These are phyloP conservation scores for Drosophila histrio DNA, from an alignment of 2,888 invertebrate species.

Conservation along the genomic window DNA sequence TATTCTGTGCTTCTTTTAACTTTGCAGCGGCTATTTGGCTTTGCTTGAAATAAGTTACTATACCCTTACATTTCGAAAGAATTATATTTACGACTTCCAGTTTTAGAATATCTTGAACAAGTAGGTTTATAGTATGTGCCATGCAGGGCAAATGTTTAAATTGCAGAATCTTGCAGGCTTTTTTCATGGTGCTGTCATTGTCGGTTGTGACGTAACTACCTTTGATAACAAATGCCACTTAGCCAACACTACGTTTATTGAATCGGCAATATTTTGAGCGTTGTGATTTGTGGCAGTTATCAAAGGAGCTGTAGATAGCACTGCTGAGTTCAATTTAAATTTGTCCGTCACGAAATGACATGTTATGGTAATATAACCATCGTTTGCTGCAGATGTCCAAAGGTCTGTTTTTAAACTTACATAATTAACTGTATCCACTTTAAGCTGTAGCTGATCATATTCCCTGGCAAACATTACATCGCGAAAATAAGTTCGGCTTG, in stretches of 20 bases:
- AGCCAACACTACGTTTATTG: slow-evolving; percentile 5
- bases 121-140: slow-evolving; percentile 11
- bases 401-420: neutral
- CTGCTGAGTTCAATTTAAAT: slow-evolving; percentile 16
- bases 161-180: slow-evolving; percentile 18
- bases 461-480: slow-evolving; percentile 1
- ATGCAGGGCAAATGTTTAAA: slow-evolving; percentile 13
- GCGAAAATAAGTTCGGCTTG: neutral
- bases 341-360: slow-evolving; percentile 9
- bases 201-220: slow-evolving; percentile 19
- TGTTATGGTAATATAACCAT: slow-evolving; percentile 13
- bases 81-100: neutral
- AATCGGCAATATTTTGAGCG: slow-evolving; percentile 2
- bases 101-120: slow-evolving; percentile 18
- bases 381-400: slow-evolving; percentile 15
- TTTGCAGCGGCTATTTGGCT: neutral
- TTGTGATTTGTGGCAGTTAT: slow-evolving; percentile 6
- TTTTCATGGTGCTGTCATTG: slow-evolving; percentile 10
- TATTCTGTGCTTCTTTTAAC: neutral
- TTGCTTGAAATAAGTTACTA: neutral
- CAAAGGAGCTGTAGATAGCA: slow-evolving; percentile 10
- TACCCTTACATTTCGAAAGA: neutral
- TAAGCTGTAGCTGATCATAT: neutral
- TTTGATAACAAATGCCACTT: slow-evolving; percentile 14
- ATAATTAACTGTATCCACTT: neutral